phyloP scores from a whole-genome alignment of 2,888 invertebrate species.

The Altica lythri region DNA sequence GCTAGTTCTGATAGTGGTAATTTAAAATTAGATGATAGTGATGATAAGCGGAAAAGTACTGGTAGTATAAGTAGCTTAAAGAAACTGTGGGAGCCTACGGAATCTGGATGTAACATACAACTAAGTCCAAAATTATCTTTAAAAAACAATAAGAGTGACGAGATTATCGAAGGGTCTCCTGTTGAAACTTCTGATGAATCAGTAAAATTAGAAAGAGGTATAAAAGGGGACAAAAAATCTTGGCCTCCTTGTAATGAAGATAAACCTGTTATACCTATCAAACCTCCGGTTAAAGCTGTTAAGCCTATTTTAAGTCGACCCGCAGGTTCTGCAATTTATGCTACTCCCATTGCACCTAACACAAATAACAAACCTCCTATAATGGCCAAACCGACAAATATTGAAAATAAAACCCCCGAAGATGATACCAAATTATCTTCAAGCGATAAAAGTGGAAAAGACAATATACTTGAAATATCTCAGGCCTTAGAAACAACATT shows the following conservation, averaged over 20 bases:
- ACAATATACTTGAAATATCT: slow-evolving; percentile 69
- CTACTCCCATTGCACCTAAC: slow-evolving; percentile 67
- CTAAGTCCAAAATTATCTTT: slow-evolving; percentile 68
- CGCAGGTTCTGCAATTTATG: slow-evolving; percentile 71
- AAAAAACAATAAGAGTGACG: slow-evolving; percentile 58
- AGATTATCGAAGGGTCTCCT: slow-evolving; percentile 55
- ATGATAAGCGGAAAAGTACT: slow-evolving; percentile 87
- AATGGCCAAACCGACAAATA: slow-evolving; percentile 58
- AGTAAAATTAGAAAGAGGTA: slow-evolving; percentile 43
- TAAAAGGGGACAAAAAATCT: slow-evolving; percentile 58
- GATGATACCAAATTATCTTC: slow-evolving; percentile 57
- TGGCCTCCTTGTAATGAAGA: slow-evolving; percentile 62
- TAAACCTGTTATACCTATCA: slow-evolving; percentile 74
- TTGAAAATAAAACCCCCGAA: slow-evolving; percentile 54
- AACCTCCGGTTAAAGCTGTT: slow-evolving; percentile 67
- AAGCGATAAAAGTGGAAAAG: slow-evolving; percentile 54
- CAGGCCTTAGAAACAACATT: slow-evolving; percentile 68
- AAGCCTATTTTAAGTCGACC: slow-evolving; percentile 61
- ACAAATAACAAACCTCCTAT: slow-evolving; percentile 57
- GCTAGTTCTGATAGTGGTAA: slow-evolving; percentile 57
- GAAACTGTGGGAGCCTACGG: slow-evolving; percentile 83
- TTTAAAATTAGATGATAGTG: slow-evolving; percentile 65
- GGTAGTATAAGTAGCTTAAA: slow-evolving; percentile 92
- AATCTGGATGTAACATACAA: slow-evolving; percentile 60
- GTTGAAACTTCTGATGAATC: slow-evolving; percentile 56